A percentile compares a stretch with the other conserved stretches of the same genome.
Evolutionary conservation across 2,888 invertebrate species (phyloP).

Genomic region (Mellilla xanthometata): DNA sequence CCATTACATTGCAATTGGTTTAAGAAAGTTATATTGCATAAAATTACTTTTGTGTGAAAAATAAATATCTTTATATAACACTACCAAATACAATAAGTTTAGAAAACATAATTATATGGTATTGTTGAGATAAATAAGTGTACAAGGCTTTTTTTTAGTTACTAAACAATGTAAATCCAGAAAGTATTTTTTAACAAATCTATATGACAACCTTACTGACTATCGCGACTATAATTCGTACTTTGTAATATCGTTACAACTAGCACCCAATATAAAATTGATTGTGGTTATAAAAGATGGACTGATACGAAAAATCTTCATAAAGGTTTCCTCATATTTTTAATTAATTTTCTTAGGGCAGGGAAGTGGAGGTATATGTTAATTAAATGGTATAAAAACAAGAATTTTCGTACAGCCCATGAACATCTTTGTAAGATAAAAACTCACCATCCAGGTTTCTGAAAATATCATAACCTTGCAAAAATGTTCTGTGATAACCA

Average conservation of each 20-base stretch:
- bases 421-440: slow-evolving; percentile 69
- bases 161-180: neutral
- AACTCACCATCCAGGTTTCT: slow-evolving; percentile 79
- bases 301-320: slow-evolving; percentile 57
- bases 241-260: neutral
- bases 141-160: too few relatives aligned
- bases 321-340: slow-evolving; percentile 13
- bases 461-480: slow-evolving; percentile 74
- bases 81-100: slow-evolving; percentile 6
- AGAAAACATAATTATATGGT: too few relatives aligned
- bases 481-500: slow-evolving; percentile 62
- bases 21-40: slow-evolving; percentile 15
- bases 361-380: neutral
- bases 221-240: slow-evolving; percentile 24
- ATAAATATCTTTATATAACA: slow-evolving; percentile 11
- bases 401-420: slow-evolving; percentile 61
- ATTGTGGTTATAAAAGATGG: slow-evolving; percentile 54
- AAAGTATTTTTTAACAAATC: slow-evolving; percentile 8
- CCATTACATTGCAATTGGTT: slow-evolving; percentile 48
- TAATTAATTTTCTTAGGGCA: slow-evolving; percentile 13
- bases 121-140: too few relatives aligned
- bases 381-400: slow-evolving; percentile 1
- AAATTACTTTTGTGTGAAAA: slow-evolving; percentile 1
- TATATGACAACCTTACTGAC: slow-evolving; percentile 66
- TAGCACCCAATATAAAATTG: slow-evolving; percentile 29